Conservation (phyloP, 2,797 vertebrate genomes). For the Spondyliosoma cantharus region DNA sequence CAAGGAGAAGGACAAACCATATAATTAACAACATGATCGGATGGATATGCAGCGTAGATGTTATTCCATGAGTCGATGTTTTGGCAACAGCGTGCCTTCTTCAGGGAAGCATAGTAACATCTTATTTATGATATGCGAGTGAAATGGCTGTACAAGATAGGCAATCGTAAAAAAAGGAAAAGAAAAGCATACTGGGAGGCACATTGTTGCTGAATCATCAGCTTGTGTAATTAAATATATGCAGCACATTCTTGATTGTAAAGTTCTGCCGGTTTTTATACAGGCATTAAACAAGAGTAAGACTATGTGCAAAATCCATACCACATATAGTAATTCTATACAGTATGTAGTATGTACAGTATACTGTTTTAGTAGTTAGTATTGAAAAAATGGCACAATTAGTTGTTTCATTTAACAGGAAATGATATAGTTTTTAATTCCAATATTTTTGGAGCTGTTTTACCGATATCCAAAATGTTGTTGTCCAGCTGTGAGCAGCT, state of each 20-base stretch:
- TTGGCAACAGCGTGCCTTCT: background rate
- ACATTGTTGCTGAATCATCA: background rate
- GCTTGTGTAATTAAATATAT: background rate
- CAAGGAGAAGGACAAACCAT: background rate
- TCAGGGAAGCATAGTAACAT: background rate
- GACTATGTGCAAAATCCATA: too few relatives aligned
- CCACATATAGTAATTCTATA: too few relatives aligned
- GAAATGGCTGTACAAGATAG: background rate
- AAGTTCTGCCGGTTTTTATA: background rate
- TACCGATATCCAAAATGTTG: too few relatives aligned
- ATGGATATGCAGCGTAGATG: background rate
- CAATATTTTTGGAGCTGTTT: too few relatives aligned
- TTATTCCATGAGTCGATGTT: background rate
- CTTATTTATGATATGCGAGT: background rate
- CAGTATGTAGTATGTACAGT: too few relatives aligned
- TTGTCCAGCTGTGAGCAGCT: too few relatives aligned
- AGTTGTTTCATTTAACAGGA: too few relatives aligned
- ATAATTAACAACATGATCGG: background rate
- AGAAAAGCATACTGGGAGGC: background rate
- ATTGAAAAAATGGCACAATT: too few relatives aligned
- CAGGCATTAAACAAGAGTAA: background rate
- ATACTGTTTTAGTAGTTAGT: too few relatives aligned
- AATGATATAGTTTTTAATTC: too few relatives aligned
- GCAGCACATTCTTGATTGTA: background rate
- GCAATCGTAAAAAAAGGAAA: background rate